Evolutionary conservation across 2,888 invertebrate genomes (phyloP), one percentile per base, ranked within the genome.

Genomic region (Fabriciana adippe): DNA sequence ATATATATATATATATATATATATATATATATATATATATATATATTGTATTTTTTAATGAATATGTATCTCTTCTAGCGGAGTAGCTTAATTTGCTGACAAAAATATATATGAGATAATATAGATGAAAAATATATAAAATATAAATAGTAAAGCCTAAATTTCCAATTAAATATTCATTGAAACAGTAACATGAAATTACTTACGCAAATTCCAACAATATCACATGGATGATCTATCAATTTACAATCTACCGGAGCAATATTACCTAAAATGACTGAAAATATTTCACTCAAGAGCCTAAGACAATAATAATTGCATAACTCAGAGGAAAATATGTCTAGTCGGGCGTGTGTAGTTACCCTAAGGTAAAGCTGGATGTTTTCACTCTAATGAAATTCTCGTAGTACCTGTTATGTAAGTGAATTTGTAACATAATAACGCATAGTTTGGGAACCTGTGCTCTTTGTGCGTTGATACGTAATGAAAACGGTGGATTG

Each of bases 311-410:
- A 61, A 68, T 68, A 66, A 69, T 65, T 62, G 69, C 71, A 72
- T 72, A 72, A 63, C 71, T 72, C 64, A 51, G 55, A 55, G n/a
- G 67, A 65, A 72, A 72, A 72, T 69, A 67, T 71, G 71, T 63
- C 67, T 68, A 71, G 67, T 69, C 62, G 57, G 55, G 35, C 53
- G 67, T 71, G 56, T 71, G 67, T 54, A 61, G 66, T 51, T 55
- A 64, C 68, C 71, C 71, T 73, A 67, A 71, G 70, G 73, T 73
- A 69, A 71, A 73, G 65, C 65, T 64, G 64, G 73, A 73, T 73
- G 73, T 75, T 75, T 75, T 67, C 72, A 55, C 70, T 69, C 69
- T 78, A 79, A 79, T 78, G 78, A 79, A 79, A 79, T 79, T 79
- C 79, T 76, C 78, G 71, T 74, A 76, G 68, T 64, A 65, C 62